Conservation (phyloP, 2,888 invertebrate species). For the Scaptomyza reducta region DNA sequence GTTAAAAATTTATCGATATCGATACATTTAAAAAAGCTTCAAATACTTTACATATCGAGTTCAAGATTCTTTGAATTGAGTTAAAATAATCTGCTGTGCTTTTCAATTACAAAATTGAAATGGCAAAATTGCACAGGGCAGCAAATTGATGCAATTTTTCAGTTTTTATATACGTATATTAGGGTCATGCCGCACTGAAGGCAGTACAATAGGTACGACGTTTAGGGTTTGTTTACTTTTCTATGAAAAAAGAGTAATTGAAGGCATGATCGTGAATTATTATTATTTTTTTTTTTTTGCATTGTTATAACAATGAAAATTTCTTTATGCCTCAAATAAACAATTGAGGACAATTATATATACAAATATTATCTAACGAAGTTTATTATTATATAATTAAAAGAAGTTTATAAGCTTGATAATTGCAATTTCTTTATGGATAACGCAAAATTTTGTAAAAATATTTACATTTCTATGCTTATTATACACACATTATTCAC, state of each 20-base stretch:
- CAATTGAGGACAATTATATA: background rate
- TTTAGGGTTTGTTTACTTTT: slow-evolving; percentile 1
- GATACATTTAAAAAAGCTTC: too few relatives aligned
- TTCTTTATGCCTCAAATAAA: background rate
- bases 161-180: background rate
- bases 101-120: slow-evolving; percentile 54
- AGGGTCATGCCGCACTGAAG: slow-evolving; percentile 16
- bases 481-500: background rate
- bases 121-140: slow-evolving; percentile 32
- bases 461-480: background rate
- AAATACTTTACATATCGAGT: too few relatives aligned
- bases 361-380: background rate
- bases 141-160: slow-evolving; percentile 44
- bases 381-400: background rate
- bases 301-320: background rate
- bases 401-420: background rate
- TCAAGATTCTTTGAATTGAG: too few relatives aligned
- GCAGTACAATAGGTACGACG: slow-evolving; percentile 4
- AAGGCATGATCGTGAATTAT: slow-evolving; percentile 13
- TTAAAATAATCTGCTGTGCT: too few relatives aligned
- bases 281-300: too few relatives aligned
- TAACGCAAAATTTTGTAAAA: background rate
- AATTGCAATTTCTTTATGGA: background rate
- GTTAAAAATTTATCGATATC: too few relatives aligned
- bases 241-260: slow-evolving; percentile 9